A percentile compares a stretch with the other conserved stretches of the same genome.
These are phyloP conservation scores for Pterois miles DNA, from an alignment of 2,797 vertebrate species.

Conservation along the genomic window DNA sequence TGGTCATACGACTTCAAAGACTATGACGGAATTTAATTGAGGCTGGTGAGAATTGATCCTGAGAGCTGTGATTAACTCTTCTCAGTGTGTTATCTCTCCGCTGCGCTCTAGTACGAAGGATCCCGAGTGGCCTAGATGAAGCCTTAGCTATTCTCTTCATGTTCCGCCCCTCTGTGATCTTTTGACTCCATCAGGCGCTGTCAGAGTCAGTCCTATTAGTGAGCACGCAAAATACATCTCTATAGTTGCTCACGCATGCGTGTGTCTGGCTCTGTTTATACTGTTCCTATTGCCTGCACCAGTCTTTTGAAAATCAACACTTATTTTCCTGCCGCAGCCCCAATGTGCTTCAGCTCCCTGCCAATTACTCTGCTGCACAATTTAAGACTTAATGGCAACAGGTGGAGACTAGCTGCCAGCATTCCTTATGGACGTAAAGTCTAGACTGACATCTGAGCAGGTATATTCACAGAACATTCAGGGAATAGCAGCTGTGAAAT, in stretches of 20 bases:
- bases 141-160: conserved; percentile 16
- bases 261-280: neutral
- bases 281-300: neutral
- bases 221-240: neutral
- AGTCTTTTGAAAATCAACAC: neutral
- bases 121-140: neutral
- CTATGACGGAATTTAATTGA: conserved; percentile 15
- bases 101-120: neutral
- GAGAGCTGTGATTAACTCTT: conserved; percentile 23
- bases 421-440: neutral
- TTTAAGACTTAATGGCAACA: neutral
- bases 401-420: neutral
- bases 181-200: neutral
- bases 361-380: neutral
- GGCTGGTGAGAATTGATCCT: conserved; percentile 9
- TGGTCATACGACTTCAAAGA: conserved; percentile 17
- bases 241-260: neutral
- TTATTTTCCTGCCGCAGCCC: neutral
- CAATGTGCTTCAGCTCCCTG: neutral
- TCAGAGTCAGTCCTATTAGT: conserved; percentile 10
- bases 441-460: neutral
- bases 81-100: conserved; percentile 7
- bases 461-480: neutral
- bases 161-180: conserved; percentile 20
- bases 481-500: neutral